Evolutionary conservation across 1,140 invertebrate species (phyloP).

Genomic region (Nephotettix cincticeps): DNA sequence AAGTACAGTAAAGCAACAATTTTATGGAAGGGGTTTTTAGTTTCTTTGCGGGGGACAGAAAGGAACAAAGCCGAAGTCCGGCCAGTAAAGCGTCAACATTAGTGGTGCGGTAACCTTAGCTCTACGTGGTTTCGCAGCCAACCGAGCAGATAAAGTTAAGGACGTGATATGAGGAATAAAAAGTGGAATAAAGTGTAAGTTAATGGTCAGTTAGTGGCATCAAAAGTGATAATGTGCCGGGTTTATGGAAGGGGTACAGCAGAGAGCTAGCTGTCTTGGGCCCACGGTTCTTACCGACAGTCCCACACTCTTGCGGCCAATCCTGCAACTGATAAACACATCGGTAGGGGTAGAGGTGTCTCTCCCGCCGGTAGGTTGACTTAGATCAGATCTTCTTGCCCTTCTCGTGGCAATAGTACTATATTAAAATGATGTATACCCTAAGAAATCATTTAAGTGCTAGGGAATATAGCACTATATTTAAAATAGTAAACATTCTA

Average conservation of each 20-base stretch:
- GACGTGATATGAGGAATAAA: slow-evolving; percentile 14
- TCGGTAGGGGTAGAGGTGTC: not conserved
- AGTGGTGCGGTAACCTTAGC: not conserved
- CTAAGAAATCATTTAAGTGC: too few relatives aligned
- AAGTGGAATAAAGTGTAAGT: slow-evolving; percentile 18
- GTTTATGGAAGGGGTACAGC: not conserved
- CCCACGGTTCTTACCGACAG: not conserved
- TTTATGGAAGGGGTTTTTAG: too few relatives aligned
- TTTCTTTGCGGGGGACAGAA: too few relatives aligned
- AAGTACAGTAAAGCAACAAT: too few relatives aligned
- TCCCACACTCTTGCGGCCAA: not conserved
- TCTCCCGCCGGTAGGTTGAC: not conserved
- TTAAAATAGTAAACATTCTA: too few relatives aligned
- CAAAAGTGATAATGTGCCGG: not conserved
- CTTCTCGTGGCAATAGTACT: too few relatives aligned
- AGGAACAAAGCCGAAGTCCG: not conserved
- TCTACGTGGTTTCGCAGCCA: not conserved
- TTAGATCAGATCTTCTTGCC: too few relatives aligned
- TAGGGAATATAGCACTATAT: too few relatives aligned
- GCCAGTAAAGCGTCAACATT: not conserved
- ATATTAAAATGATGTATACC: too few relatives aligned
- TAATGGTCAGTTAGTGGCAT: slow-evolving; percentile 10
- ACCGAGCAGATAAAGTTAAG: not conserved
- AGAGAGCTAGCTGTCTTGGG: not conserved
- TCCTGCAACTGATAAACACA: not conserved